Conservation (phyloP, 2,113 vertebrate species). For the Psittacula cyanocephala region DNA sequence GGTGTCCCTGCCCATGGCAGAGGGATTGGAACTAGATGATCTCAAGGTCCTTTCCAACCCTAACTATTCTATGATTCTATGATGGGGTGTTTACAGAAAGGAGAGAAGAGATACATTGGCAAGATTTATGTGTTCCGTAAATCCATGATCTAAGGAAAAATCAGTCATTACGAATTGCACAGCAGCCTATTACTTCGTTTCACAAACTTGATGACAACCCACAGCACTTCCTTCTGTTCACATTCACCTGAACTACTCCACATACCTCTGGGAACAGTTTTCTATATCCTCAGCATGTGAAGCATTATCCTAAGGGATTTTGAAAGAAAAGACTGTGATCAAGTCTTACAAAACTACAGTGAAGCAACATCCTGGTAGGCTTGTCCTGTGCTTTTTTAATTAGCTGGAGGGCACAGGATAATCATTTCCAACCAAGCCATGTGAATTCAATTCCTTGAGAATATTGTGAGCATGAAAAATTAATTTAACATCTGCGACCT, state of each 20-base stretch:
- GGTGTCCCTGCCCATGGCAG: too few species aligned
- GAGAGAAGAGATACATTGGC: background rate
- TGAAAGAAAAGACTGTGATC: background rate
- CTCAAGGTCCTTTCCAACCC: too few species aligned
- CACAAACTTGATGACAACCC: background rate
- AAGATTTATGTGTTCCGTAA: background rate
- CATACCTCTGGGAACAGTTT: background rate
- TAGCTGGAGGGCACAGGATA: background rate
- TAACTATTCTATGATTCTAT: too few species aligned
- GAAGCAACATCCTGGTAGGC: background rate
- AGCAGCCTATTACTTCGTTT: background rate
- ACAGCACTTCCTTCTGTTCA: background rate
- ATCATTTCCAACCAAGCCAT: rapidly evolving
- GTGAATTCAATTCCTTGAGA: background rate
- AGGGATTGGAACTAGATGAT: too few species aligned
- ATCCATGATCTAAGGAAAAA: background rate
- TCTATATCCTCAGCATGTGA: background rate
- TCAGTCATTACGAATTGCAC: background rate
- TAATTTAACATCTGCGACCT: background rate
- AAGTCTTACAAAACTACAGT: background rate
- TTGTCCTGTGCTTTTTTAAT: background rate
- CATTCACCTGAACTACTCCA: background rate
- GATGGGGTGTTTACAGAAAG: background rate
- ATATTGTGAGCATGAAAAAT: background rate
- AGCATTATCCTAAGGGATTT: background rate